phyloP scores from a whole-genome alignment of 2,797 vertebrate species.

The Sylvilagus floridanus region DNA sequence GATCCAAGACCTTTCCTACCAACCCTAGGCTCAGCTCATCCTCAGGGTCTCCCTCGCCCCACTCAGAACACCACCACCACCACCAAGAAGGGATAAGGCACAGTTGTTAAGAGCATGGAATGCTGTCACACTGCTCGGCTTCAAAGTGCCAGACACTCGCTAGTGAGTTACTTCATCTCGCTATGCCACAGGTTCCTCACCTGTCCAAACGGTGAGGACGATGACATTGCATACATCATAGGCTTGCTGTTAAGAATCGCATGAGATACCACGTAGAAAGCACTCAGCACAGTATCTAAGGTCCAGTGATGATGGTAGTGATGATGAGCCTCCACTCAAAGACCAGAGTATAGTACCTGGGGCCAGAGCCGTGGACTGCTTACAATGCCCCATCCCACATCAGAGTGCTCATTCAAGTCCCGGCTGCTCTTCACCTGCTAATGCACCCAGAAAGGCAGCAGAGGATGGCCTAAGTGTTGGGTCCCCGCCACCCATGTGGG shows the following conservation, averaged over 20 bases:
- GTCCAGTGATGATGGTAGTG: too few relatives aligned
- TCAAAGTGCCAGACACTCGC: background rate
- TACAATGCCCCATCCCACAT: too few relatives aligned
- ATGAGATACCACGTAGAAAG: background rate
- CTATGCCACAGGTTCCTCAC: background rate
- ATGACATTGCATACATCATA: accelerated
- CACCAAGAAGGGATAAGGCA: background rate
- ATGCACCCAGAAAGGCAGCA: too few relatives aligned
- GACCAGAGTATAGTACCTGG: too few relatives aligned
- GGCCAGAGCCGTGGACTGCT: too few relatives aligned
- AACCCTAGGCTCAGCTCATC: background rate
- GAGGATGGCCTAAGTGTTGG: too few relatives aligned
- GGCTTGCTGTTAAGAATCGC: background rate
- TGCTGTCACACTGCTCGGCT: background rate
- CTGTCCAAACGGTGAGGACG: background rate
- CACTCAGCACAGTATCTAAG: background rate
- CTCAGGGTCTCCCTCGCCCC: background rate
- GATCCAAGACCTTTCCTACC: background rate
- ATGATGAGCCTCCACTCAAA: background rate
- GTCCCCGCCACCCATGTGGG: too few relatives aligned
- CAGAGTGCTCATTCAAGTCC: too few relatives aligned
- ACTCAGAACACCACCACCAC: background rate
- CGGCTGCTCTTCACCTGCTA: too few relatives aligned
- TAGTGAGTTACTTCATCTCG: background rate
- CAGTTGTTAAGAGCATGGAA: background rate